Conservation (phyloP, 2,113 vertebrate genomes). For the Trogon melanurus region DNA sequence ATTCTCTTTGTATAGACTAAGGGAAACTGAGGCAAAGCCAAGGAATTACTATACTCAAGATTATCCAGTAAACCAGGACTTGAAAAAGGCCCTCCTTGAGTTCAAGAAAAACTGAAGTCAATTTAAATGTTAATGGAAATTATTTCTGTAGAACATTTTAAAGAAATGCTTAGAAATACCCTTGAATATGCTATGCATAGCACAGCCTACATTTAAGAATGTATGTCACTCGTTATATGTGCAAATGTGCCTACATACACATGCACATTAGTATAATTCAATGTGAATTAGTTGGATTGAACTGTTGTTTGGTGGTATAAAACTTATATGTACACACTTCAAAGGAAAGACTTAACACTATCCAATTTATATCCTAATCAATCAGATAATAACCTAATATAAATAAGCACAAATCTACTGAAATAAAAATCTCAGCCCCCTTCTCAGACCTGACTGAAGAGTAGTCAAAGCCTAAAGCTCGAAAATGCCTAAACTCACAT, state of each 20-base stretch:
- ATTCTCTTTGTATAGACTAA: background rate
- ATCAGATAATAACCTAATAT: background rate
- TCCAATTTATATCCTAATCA: background rate
- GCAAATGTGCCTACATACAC: background rate
- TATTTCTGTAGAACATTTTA: background rate
- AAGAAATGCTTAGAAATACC: background rate
- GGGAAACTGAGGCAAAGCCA: background rate
- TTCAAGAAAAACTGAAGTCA: background rate
- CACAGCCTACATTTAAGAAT: background rate
- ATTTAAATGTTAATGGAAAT: background rate
- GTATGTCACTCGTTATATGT: background rate
- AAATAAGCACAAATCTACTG: background rate
- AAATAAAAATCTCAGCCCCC: background rate
- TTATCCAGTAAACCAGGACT: background rate
- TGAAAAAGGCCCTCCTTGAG: background rate
- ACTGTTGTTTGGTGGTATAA: background rate
- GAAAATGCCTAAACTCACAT: background rate
- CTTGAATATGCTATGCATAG: background rate
- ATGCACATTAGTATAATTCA: background rate
- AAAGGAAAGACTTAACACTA: background rate
- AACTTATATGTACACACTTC: background rate
- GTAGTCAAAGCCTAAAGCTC: background rate
- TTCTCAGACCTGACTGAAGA: background rate
- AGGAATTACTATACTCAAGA: background rate
- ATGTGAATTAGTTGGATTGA: background rate